phyloP scores from a whole-genome alignment of 2,888 invertebrate species.

The Myathropa florea region DNA sequence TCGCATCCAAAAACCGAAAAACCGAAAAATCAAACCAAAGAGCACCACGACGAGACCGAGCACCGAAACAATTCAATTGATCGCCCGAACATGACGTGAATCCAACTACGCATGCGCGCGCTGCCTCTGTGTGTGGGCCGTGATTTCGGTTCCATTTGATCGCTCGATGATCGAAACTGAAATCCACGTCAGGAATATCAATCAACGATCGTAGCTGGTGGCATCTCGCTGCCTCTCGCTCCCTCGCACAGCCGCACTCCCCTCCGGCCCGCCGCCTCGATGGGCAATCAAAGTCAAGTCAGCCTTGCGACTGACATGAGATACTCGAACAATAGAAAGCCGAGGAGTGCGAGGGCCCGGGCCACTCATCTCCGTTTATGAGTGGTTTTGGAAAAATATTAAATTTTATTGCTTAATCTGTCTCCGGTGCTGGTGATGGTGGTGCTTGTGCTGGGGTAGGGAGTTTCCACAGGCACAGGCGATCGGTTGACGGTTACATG shows the following conservation, averaged over 20 bases:
- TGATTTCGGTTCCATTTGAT: slow-evolving; percentile 69
- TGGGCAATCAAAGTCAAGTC: slow-evolving; percentile 48
- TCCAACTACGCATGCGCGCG: slow-evolving; percentile 45
- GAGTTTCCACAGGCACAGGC: too few species aligned
- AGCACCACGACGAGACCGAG: not conserved
- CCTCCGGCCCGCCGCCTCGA: not conserved
- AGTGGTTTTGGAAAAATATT: slow-evolving; percentile 61
- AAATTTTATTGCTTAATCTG: slow-evolving; percentile 67
- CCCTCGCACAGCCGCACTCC: not conserved
- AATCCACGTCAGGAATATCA: slow-evolving; percentile 67
- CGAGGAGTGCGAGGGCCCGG: slow-evolving; percentile 28
- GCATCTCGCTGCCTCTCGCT: slow-evolving; percentile 44
- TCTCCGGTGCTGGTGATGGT: not conserved
- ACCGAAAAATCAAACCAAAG: not conserved
- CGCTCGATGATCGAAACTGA: slow-evolving; percentile 55
- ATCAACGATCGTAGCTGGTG: slow-evolving; percentile 69
- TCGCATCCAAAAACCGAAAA: slow-evolving; percentile 25
- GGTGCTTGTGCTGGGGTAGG: not conserved
- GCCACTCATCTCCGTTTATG: slow-evolving; percentile 46
- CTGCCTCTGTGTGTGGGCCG: slow-evolving; percentile 56
- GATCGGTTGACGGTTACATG: not conserved
- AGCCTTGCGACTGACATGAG: slow-evolving; percentile 49
- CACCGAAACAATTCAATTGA: slow-evolving; percentile 66
- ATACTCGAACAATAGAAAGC: slow-evolving; percentile 56
- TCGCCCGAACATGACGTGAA: slow-evolving; percentile 62